A percentile compares a stretch with the other conserved stretches of the same genome.
Conservation (phyloP, 2,888 invertebrate genomes). For the Phortica okadai region DNA sequence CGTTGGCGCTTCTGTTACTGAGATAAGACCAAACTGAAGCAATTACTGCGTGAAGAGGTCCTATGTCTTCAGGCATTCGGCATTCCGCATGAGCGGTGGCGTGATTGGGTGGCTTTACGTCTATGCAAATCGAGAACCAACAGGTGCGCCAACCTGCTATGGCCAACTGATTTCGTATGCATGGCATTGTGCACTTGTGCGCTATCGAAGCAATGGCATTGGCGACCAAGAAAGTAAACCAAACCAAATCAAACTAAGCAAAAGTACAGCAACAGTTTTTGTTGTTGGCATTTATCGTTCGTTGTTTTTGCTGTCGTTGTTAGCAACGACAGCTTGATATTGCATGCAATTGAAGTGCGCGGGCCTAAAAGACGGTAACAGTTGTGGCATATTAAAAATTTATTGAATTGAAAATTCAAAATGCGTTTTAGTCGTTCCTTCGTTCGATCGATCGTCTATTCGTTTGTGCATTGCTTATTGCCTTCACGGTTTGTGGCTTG, state of each 20-base stretch:
- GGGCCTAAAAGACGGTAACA: not conserved
- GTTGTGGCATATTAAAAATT: not conserved
- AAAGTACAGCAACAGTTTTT: not conserved
- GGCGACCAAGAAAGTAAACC: not conserved
- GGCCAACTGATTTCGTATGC: constrained; percentile 12
- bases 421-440: not conserved
- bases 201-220: not conserved
- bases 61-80: not conserved
- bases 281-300: not conserved
- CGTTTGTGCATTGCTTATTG: no score
- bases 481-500: not conserved
- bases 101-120: not conserved
- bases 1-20: no score
- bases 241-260: not conserved
- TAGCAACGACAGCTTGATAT: no score
- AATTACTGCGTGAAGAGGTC: not conserved
- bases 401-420: not conserved
- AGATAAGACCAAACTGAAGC: no score
- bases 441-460: no score
- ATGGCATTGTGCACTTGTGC: not conserved
- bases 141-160: not conserved
- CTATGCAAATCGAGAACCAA: constrained; percentile 2
- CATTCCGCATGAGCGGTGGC: not conserved
- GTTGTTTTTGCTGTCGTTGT: no score
- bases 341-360: not conserved